Evolutionary conservation across 1,140 invertebrate species (phyloP), one percentile per base, ranked within the genome.

Genomic region (Olivierus martensii): DNA sequence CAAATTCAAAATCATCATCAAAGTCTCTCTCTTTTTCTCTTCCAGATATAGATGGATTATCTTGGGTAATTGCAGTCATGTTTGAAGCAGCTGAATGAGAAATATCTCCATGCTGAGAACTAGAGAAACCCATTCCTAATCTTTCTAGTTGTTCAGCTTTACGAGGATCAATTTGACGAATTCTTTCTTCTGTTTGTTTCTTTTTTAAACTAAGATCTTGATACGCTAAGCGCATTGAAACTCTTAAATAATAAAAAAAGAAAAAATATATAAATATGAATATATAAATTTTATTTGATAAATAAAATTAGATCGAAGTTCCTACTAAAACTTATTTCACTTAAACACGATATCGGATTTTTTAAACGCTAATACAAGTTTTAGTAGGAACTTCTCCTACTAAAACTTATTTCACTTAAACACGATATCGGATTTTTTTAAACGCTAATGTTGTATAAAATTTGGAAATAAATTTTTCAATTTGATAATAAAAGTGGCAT

Each of bases 11-110:
- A 44, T 72, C 71, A 50, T 75, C 71, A 19, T 70, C 70, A 62
- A 69, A 67, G 55, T 67, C 65, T 28, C 57, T 48, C 45, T 66
- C 58, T 43, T 28, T 51, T 17, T 38, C 45, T 35, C 52, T 44
- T 51, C 46, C 21, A 45, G 66, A 59, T 51, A 17, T 55, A 17
- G 46, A 63, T 44, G 73, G 71, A 41, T 71, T 75, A 64, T 85
- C 84, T 70, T 97, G 92, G 65, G 90, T 81, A 62, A 98, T 91
- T 6, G 78, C 79, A 62, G 84, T 79, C 89, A 98, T 97, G 65
- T 96, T 92, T 47, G 79, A 82, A 41, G 92, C 66, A 11, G 88
- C 90, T 10, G 90, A 95, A 74, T 99, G 94, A 60, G 87, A 54
- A n/a, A 64, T 54, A 28, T 35, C 49, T 19, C 49, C 41, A 34